Conservation (phyloP, 2,113 vertebrate species). For the Zosterops lateralis region DNA sequence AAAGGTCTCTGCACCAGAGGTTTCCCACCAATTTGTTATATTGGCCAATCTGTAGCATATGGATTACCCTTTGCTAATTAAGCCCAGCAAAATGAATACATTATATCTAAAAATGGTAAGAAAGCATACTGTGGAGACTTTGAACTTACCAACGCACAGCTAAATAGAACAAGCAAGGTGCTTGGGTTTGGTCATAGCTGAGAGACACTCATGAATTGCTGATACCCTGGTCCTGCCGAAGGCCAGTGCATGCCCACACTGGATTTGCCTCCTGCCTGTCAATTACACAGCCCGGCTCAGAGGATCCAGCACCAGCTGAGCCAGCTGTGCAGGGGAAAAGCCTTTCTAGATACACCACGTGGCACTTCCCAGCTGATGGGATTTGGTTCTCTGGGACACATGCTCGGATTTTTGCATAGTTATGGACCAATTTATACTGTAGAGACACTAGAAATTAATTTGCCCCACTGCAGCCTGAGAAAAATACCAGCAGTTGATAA, state of each 20-base stretch:
- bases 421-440: background rate
- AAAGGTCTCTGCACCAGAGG: background rate
- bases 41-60: background rate
- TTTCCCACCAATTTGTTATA: background rate
- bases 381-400: background rate
- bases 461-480: background rate
- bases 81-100: background rate
- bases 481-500: background rate
- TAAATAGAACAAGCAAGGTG: background rate
- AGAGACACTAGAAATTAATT: background rate
- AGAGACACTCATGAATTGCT: background rate
- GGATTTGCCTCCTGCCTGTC: background rate
- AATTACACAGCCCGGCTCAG: accelerated
- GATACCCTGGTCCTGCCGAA: background rate
- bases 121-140: background rate
- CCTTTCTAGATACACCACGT: background rate
- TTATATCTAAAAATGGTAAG: background rate
- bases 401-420: background rate
- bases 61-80: background rate
- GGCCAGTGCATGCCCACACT: background rate
- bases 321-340: background rate
- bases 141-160: background rate
- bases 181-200: background rate
- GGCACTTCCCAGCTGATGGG: background rate
- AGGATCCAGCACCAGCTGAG: background rate